A percentile compares a stretch with the other conserved stretches of the same genome.
Conservation (phyloP, 2,888 invertebrate genomes). For the Pogonocherus hispidulus region DNA sequence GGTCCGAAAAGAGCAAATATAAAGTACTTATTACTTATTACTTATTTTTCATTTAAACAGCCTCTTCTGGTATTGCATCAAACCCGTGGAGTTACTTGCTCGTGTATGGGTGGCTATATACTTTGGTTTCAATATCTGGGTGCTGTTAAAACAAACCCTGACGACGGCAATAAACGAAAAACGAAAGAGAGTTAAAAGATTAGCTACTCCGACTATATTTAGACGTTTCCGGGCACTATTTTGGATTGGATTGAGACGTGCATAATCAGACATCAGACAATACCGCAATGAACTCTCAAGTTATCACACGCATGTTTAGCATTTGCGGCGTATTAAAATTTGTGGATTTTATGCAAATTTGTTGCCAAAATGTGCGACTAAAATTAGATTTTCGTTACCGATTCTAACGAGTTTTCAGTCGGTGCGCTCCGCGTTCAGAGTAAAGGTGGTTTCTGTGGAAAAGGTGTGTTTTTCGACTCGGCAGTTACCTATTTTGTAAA, state of each 20-base stretch:
- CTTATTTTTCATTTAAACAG: no score
- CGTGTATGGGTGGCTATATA: neutral
- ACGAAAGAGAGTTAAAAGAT: slow-evolving; percentile 6
- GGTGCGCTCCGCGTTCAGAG: slow-evolving; percentile 35
- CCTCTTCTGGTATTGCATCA: no score
- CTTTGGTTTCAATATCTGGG: neutral
- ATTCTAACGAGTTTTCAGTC: slow-evolving; percentile 40
- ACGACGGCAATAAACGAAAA: slow-evolving; percentile 8
- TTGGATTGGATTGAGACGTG: slow-evolving; percentile 4
- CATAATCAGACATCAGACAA: neutral
- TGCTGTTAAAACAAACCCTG: slow-evolving; percentile 13
- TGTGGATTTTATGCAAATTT: slow-evolving; percentile 47
- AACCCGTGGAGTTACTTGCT: no score
- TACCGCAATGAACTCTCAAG: neutral
- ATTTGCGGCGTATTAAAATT: slow-evolving; percentile 28
- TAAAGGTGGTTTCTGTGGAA: slow-evolving; percentile 40
- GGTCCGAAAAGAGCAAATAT: no score
- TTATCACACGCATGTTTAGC: neutral
- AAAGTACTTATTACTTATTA: no score
- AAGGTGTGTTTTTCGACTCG: slow-evolving; percentile 30
- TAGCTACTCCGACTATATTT: slow-evolving; percentile 16
- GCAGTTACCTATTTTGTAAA: slow-evolving; percentile 6
- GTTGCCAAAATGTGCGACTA: slow-evolving; percentile 54
- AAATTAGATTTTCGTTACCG: slow-evolving; percentile 51
- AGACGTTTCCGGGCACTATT: slow-evolving; percentile 25